phyloP scores from a whole-genome alignment of 2,113 vertebrate species.

The Ascaphus truei region DNA sequence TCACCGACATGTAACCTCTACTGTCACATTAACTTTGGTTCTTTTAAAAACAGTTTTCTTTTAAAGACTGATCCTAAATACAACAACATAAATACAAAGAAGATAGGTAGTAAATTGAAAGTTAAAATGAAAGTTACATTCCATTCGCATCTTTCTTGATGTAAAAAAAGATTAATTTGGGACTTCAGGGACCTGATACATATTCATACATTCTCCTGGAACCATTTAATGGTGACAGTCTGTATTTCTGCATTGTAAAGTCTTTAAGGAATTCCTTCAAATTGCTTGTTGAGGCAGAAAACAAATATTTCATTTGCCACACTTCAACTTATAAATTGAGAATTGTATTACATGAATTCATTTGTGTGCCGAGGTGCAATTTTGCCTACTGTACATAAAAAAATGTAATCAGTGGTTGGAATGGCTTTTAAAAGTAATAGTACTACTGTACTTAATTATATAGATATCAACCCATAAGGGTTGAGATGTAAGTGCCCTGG shows the following conservation, averaged over 20 bases:
- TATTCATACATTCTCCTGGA: slow-evolving; percentile 18
- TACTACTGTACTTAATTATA: no score
- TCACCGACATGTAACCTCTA: no score
- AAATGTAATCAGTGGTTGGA: no score
- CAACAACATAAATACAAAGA: slow-evolving; percentile 8
- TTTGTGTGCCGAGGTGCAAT: no score
- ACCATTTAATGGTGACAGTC: slow-evolving; percentile 13
- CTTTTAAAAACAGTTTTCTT: no score
- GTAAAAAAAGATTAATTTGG: slow-evolving; percentile 14
- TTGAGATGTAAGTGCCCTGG: no score
- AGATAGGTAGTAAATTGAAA: not conserved
- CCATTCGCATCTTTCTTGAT: slow-evolving; percentile 16
- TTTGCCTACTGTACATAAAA: no score
- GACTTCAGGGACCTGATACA: slow-evolving; percentile 23
- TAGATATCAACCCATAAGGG: no score
- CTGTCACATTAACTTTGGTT: no score
- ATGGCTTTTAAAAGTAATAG: no score
- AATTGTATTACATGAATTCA: not conserved
- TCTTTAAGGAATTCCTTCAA: slow-evolving; percentile 22
- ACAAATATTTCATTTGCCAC: slow-evolving; percentile 20
- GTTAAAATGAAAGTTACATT: slow-evolving; percentile 21
- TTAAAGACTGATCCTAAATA: not conserved
- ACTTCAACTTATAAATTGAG: slow-evolving; percentile 10
- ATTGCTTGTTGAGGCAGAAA: slow-evolving; percentile 16
- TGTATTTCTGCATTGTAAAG: slow-evolving; percentile 11